These are phyloP conservation scores for Monoplex corrugatus DNA, from an alignment of 2,888 invertebrate genomes.

Conservation along the genomic window DNA sequence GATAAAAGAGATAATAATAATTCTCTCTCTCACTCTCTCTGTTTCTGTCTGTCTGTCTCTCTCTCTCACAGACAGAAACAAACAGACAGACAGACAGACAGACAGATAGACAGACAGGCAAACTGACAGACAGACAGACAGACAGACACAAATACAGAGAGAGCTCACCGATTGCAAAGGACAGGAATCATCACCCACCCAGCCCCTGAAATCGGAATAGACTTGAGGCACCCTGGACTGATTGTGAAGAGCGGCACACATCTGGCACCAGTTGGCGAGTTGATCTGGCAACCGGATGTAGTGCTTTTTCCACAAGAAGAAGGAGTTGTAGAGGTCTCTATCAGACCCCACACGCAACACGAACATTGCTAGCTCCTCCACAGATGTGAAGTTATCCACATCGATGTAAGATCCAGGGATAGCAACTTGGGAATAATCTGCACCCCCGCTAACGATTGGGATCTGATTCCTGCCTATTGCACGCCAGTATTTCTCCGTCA, in stretches of 20 bases:
- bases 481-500: constrained; percentile 59
- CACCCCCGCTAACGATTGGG: constrained; percentile 59
- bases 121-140: neutral
- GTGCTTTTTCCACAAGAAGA: constrained; percentile 41
- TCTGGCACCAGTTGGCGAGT: constrained; percentile 28
- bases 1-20: neutral
- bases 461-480: constrained; percentile 54
- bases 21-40: neutral
- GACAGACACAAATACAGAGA: neutral
- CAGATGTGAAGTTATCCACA: constrained; percentile 40
- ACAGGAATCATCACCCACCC: constrained; percentile 20
- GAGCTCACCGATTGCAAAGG: constrained; percentile 6
- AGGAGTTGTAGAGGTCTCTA: constrained; percentile 51
- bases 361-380: constrained; percentile 41
- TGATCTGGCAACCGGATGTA: neutral
- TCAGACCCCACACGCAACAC: constrained; percentile 36
- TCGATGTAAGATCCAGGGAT: constrained; percentile 53
- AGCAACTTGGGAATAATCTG: constrained; percentile 52
- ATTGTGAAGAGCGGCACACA: constrained; percentile 8
- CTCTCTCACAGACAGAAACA: neutral
- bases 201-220: constrained; percentile 22
- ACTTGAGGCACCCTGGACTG: constrained; percentile 6
- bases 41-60: too few species aligned
- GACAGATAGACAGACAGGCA: neutral
- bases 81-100: neutral